Evolutionary conservation across 2,113 vertebrate species (phyloP).

Genomic region (Etheostoma cragini): DNA sequence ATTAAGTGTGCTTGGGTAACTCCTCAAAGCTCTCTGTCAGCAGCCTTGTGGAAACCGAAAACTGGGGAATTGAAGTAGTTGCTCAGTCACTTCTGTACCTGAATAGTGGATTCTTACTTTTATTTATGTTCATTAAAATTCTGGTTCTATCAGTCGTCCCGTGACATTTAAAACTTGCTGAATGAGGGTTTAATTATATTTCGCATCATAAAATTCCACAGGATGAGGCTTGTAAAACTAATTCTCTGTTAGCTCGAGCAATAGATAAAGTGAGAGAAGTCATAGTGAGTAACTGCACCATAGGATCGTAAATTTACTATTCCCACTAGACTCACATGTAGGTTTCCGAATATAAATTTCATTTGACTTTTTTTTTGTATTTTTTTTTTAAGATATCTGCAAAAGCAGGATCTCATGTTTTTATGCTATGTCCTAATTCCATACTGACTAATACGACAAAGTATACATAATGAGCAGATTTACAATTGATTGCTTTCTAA

Average conservation of each 20-base stretch:
- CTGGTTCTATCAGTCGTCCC: conserved; percentile 29
- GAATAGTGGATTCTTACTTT: conserved; percentile 46
- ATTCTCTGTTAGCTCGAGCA: conserved; percentile 18
- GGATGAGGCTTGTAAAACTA: conserved; percentile 36
- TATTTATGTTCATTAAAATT: conserved; percentile 62
- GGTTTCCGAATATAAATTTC: conserved; percentile 11
- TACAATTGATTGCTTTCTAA: not conserved
- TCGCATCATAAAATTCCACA: conserved; percentile 39
- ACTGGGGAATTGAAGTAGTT: conserved; percentile 8
- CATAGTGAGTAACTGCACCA: conserved; percentile 16
- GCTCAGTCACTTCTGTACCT: not conserved
- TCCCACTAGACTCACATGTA: not conserved
- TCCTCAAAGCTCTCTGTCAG: conserved; percentile 47
- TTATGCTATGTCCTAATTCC: not conserved
- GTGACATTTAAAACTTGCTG: conserved; percentile 62
- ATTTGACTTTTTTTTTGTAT: too few relatives aligned
- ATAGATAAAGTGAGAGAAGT: conserved; percentile 33
- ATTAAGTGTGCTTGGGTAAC: not conserved
- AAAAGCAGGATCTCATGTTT: not conserved
- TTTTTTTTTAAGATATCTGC: not conserved
- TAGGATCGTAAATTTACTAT: conserved; percentile 11
- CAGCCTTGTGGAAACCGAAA: conserved; percentile 41
- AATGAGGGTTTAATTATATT: conserved; percentile 64
- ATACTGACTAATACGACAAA: not conserved
- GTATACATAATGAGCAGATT: not conserved